Percentiles rank a stretch among this genome's conserved stretches.
These are phyloP conservation scores for Polypterus bichir DNA, from an alignment of 2,113 vertebrate genomes.

Conservation along the genomic window DNA sequence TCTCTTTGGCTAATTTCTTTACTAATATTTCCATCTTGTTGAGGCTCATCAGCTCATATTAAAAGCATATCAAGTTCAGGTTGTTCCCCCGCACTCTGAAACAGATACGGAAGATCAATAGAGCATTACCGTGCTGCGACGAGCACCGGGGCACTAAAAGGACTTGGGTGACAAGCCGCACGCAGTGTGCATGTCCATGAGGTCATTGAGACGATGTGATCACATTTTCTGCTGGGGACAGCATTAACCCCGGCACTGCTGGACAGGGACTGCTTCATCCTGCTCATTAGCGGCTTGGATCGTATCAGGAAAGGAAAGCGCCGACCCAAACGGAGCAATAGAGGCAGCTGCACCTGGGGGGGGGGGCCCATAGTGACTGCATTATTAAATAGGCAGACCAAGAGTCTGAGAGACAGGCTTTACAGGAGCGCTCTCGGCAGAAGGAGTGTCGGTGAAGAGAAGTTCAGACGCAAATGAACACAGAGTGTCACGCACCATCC, in stretches of 20 bases:
- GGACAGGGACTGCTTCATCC: not conserved
- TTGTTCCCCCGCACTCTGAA: constrained; percentile 43
- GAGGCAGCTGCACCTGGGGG: no score
- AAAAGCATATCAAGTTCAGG: constrained; percentile 56
- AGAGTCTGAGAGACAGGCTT: no score
- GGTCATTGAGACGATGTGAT: constrained; percentile 27
- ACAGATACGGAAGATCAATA: constrained; percentile 61
- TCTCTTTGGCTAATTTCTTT: constrained; percentile 28
- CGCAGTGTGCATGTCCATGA: constrained; percentile 21
- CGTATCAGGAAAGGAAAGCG: no score
- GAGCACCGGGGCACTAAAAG: constrained; percentile 27
- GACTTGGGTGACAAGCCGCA: constrained; percentile 31
- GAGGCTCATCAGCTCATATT: constrained; percentile 38
- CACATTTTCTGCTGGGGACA: constrained; percentile 29
- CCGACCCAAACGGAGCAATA: no score
- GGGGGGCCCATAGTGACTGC: no score
- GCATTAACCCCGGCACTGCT: not conserved
- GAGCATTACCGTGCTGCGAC: constrained; percentile 42
- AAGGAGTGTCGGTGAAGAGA: no score
- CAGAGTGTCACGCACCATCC: no score
- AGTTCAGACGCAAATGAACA: no score
- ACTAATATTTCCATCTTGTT: constrained; percentile 37
- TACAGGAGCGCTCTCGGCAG: no score
- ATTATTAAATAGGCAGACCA: no score
- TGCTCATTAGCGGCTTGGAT: no score